Evolutionary conservation across 2,797 vertebrate species (phyloP), one percentile per base, ranked within the genome.

Genomic region (Tokudaia tokunoshimensis): DNA sequence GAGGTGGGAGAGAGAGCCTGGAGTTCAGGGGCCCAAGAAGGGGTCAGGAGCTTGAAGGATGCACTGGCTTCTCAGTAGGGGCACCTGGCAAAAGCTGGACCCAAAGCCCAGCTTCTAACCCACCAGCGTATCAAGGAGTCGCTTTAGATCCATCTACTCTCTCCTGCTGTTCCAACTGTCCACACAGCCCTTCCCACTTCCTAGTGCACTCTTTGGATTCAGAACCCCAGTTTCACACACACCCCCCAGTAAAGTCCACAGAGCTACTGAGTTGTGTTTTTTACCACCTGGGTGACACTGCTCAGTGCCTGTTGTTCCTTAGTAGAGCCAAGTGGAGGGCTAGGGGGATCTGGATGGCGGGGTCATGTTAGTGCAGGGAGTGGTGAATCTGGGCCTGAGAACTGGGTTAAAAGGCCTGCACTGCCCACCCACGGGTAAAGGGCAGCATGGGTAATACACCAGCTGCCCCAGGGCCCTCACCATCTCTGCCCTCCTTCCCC

Each of bases 21-120:
- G 95, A 85, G 96, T 97, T 94, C 47, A 14, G 93, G 92, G 93
- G 70, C 86, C 95, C 70, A 72, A 59, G 65, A 92, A 67, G 74
- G 41, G 63, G 31, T 79, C 44, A 93, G 78, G 82, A 90, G 70
- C 88, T 81, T 76, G 92, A 96, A 84, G 81, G 90, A 75, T 89
- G 63, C 88, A 41, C 87, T 70, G 84, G 87, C 82, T 94, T 85
- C 94, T 72, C 44, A 87, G 88, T 91, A 91, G 74, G 91, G 92
- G 92, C 95, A 96, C 93, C 83, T 94, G 75, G 94, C 91, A 87
- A 65, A 95, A 84, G 78, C 87, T 55, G 61, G 67, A 12, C 6
- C 82, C 31, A 50, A 37, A 79, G 61, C n/a, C 50, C 85, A 29
- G 24, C 87, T 65, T 70, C 44, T 20, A 41, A 85, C 24, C 41